Evolutionary conservation across 1,140 invertebrate species (phyloP).

Genomic region (Paracyclopina nana): DNA sequence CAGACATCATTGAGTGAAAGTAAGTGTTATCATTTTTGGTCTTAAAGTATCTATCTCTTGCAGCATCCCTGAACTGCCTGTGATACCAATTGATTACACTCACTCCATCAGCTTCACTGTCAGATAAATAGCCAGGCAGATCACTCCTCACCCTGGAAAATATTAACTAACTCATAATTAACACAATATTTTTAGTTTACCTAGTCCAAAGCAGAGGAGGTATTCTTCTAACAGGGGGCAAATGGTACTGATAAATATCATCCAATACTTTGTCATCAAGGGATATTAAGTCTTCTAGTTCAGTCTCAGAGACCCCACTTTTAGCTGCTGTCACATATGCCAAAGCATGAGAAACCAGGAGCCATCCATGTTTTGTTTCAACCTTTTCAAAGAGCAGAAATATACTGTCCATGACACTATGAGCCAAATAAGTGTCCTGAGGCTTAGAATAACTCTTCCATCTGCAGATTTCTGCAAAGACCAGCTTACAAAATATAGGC

Average conservation of each 20-base stretch:
- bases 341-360: constrained; percentile 75
- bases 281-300: constrained; percentile 82
- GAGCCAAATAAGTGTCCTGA: constrained; percentile 70
- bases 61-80: constrained; percentile 80
- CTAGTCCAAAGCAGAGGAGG: constrained; percentile 88
- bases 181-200: too few species aligned
- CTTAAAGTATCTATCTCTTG: constrained; percentile 84
- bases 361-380: constrained; percentile 72
- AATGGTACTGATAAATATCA: constrained; percentile 95
- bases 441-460: constrained; percentile 93
- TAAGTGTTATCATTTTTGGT: constrained; percentile 89
- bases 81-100: constrained; percentile 97
- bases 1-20: constrained; percentile 90
- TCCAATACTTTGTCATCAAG: constrained; percentile 78
- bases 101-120: constrained; percentile 87
- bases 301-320: constrained; percentile 75
- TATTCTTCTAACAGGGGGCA: constrained; percentile 80
- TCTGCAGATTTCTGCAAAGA: constrained; percentile 83
- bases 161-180: too few species aligned
- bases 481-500: constrained; percentile 91
- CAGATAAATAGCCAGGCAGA: constrained; percentile 82
- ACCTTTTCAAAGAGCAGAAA: constrained; percentile 89
- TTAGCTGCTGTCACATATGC: constrained; percentile 86
- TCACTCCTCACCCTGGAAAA: constrained; percentile 83
- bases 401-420: constrained; percentile 90